Conservation (phyloP, 2,113 vertebrate genomes). For the Ivindomyrus marchei region DNA sequence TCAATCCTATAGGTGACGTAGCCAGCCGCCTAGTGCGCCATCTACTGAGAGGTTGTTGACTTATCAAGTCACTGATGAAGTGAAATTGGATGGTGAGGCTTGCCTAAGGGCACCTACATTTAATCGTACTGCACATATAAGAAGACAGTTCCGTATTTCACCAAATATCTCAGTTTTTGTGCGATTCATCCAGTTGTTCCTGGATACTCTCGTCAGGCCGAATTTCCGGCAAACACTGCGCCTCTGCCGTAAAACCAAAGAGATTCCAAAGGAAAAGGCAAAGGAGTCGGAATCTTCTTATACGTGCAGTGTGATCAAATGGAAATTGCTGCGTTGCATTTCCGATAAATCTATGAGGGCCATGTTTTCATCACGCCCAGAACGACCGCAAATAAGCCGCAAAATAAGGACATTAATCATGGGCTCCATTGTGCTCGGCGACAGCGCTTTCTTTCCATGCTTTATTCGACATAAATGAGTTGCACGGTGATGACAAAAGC, state of each 20-base stretch:
- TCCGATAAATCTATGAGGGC: neutral
- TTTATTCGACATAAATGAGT: neutral
- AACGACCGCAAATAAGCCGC: neutral
- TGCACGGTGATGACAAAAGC: neutral
- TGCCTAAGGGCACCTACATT: neutral
- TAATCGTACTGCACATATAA: neutral
- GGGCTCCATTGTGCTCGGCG: neutral
- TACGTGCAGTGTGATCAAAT: neutral
- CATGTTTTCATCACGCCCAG: neutral
- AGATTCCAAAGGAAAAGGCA: too few relatives aligned
- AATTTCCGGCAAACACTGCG: too few relatives aligned
- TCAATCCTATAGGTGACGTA: neutral
- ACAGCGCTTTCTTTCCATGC: neutral
- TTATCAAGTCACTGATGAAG: neutral
- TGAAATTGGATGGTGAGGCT: neutral
- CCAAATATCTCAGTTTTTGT: too few relatives aligned
- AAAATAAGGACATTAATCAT: neutral
- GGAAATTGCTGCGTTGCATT: neutral
- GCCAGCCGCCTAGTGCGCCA: neutral
- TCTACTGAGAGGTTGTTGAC: neutral
- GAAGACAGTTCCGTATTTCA: too few relatives aligned
- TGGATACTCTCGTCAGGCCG: too few relatives aligned
- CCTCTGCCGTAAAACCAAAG: too few relatives aligned
- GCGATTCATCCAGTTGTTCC: too few relatives aligned
- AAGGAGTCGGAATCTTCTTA: neutral